Evolutionary conservation across 2,113 vertebrate genomes (phyloP), one percentile per base, ranked within the genome.

Genomic region (Hippocampus guttulatus): DNA sequence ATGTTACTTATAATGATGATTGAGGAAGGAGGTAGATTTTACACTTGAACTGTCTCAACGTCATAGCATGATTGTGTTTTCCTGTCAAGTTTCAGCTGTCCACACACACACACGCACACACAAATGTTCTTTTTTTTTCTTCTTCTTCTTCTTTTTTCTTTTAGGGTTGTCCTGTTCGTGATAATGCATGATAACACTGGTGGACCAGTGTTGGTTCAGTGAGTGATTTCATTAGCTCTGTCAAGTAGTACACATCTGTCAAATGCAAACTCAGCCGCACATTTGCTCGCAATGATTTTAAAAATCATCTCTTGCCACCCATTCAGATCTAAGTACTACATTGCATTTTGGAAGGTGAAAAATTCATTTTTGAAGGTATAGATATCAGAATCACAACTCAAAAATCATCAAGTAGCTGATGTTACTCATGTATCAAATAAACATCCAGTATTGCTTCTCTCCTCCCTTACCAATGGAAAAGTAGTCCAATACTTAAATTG

Each of bases 51-150:
- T 81, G 83, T 91, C 73, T 66, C 66, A 74, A 77, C 77, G 81
- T 91, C 85, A 88, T 71, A 73, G 91, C 92, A 92, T 92, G 90
- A 87, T 88, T 83, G 81, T 84, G 85, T 90, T 89, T 84, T 87
- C 79, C 82, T 88, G 84, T 89, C 83, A 87, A 88, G 86, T 80
- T 75, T 89, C 83, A 87, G 88, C 86, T 80, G 76, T 87, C 83
- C 30, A 75, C 70, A 87, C 85, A 64, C 78, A 64, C 78, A 67
- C 64, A 15, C 38, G 54, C 9, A 25, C n/a, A 52, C 70, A 20
- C 69, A 43, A 70, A 72, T 57, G 62, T 60, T 38, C 0, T 38
- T 38, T 38, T 33, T 65, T 54, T 33, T 33, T 33, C 2, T 33
- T 33, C 5, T 33, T 33, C 62, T 54, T 33, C 3, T 33, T 3